Evolutionary conservation across 2,113 vertebrate genomes (phyloP).

Genomic region (Bombycilla garrulus): DNA sequence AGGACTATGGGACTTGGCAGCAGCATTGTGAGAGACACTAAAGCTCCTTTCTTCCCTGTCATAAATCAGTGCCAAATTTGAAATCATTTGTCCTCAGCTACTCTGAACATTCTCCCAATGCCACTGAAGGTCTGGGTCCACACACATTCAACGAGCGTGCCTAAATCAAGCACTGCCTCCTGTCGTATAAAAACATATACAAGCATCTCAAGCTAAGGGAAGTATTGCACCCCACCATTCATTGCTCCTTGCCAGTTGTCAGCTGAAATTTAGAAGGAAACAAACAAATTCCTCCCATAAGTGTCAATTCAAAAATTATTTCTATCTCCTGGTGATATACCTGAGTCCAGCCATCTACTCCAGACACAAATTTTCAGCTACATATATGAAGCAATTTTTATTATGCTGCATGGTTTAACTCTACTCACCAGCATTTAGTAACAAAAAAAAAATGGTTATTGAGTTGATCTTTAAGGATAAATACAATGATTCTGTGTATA

Average conservation of each 20-base stretch:
- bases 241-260: background rate
- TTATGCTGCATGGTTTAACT: background rate
- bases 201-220: background rate
- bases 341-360: background rate
- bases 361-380: background rate
- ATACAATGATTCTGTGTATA: background rate
- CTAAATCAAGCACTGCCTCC: background rate
- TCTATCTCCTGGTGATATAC: background rate
- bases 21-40: background rate
- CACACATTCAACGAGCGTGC: fast-evolving
- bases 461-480: background rate
- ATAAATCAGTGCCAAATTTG: background rate
- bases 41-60: background rate
- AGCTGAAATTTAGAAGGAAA: background rate
- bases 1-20: background rate
- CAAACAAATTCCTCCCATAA: background rate
- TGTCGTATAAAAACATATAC: background rate
- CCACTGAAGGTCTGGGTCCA: background rate
- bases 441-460: background rate
- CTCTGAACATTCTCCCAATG: background rate
- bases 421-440: background rate
- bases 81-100: background rate
- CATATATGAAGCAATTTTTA: background rate
- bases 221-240: background rate
- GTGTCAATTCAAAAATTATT: background rate